Evolutionary conservation across 2,113 vertebrate species (phyloP).

Genomic region (Albula goreensis): DNA sequence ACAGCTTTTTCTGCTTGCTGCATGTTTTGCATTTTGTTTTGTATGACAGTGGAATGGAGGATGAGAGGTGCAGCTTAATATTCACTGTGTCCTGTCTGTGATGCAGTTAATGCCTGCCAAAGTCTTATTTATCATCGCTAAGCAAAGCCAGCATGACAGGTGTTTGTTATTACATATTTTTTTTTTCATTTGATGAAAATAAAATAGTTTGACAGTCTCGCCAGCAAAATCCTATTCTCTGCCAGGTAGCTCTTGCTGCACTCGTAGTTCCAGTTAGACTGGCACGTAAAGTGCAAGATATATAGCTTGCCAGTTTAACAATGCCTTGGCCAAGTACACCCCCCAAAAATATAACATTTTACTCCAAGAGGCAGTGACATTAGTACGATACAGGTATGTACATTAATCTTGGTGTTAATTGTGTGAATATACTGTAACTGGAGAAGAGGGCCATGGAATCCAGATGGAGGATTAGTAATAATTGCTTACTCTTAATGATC

Average conservation of each 20-base stretch:
- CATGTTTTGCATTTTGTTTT: not conserved
- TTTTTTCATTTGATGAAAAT: not conserved
- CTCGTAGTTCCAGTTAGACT: not conserved
- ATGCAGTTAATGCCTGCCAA: not conserved
- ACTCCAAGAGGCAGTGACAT: not conserved
- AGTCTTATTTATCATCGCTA: not conserved
- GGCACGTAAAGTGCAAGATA: not conserved
- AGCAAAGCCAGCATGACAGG: not conserved
- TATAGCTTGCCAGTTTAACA: not conserved
- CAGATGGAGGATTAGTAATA: not conserved
- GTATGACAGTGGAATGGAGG: slow-evolving; percentile 19
- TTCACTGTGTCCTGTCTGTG: not conserved
- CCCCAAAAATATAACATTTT: not conserved
- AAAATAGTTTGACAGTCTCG: not conserved
- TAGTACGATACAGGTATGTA: not conserved
- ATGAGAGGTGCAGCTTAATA: too few relatives aligned
- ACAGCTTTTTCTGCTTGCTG: too few relatives aligned
- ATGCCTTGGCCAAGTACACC: not conserved
- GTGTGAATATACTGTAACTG: not conserved
- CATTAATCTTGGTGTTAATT: not conserved
- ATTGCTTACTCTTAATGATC: not conserved
- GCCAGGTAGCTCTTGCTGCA: not conserved
- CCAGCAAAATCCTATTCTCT: not conserved
- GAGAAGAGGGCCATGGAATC: not conserved
- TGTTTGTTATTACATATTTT: not conserved